A percentile compares a stretch with the other conserved stretches of the same genome.
Conservation (phyloP, 2,797 vertebrate species). For the Nyctibius grandis region DNA sequence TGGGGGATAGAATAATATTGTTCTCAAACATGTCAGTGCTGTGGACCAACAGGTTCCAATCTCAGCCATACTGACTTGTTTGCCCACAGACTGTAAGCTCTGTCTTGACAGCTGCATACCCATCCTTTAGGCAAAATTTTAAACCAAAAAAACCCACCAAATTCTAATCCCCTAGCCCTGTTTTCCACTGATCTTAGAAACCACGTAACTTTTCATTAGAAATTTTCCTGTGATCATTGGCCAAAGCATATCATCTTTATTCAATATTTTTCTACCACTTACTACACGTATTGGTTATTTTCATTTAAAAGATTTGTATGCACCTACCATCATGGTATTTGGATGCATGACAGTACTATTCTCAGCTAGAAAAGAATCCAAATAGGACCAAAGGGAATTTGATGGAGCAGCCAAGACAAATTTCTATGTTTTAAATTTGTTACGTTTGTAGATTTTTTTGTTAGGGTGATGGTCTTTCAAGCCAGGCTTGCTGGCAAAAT, state of each 20-base stretch:
- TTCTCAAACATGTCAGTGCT: background rate
- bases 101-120: background rate
- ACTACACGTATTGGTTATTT: background rate
- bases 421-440: background rate
- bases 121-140: background rate
- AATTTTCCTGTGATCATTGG: background rate
- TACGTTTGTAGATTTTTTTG: background rate
- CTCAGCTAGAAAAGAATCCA: conserved; percentile 11
- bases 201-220: background rate
- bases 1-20: background rate
- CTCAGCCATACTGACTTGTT: background rate
- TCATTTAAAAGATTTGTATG: conserved; percentile 2
- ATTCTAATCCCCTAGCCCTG: background rate
- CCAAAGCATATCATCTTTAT: background rate
- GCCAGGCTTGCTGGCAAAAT: background rate
- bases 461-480: background rate
- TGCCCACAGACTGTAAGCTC: background rate
- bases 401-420: conserved; percentile 1
- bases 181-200: background rate
- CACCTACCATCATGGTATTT: background rate
- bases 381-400: background rate
- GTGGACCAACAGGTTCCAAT: background rate
- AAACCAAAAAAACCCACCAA: background rate
- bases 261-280: background rate
- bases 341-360: conserved; percentile 10